phyloP scores from a whole-genome alignment of 2,888 invertebrate species.

The Amphipyra tragopoginis region DNA sequence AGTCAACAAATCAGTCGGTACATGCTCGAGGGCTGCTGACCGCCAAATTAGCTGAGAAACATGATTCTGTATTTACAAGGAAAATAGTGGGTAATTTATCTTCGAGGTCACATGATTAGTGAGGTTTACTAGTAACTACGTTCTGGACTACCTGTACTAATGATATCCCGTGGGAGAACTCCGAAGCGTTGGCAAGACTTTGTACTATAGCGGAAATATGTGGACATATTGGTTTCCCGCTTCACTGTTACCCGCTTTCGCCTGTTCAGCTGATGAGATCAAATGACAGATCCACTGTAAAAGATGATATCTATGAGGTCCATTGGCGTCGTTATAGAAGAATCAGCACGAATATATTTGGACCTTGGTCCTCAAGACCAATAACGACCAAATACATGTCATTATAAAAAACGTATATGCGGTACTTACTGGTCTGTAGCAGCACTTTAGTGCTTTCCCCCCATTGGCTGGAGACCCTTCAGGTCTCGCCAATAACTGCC shows the following conservation, averaged over 20 bases:
- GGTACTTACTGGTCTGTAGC: too few species aligned
- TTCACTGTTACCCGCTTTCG: too few species aligned
- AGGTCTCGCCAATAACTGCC: too few species aligned
- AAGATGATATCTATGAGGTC: too few species aligned
- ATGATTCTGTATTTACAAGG: constrained; percentile 33
- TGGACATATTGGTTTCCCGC: constrained; percentile 2
- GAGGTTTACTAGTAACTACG: constrained; percentile 18
- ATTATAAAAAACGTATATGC: too few species aligned
- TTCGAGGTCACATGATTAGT: constrained; percentile 43
- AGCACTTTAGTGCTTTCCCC: too few species aligned
- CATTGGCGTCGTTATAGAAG: too few species aligned
- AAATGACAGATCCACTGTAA: too few species aligned
- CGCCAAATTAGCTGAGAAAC: constrained; percentile 43
- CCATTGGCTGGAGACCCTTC: too few species aligned
- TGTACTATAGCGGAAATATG: constrained; percentile 20
- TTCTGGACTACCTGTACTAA: constrained; percentile 28
- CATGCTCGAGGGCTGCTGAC: constrained; percentile 44
- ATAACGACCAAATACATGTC: background rate
- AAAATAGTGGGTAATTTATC: constrained; percentile 43
- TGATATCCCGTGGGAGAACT: constrained; percentile 26
- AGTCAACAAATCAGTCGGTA: constrained; percentile 50
- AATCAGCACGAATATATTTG: too few species aligned
- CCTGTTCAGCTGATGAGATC: too few species aligned
- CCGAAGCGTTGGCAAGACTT: constrained; percentile 10
- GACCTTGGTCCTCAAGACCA: too few species aligned